phyloP scores from a whole-genome alignment of 1,140 invertebrate species.

The Neodiprion lecontei region DNA sequence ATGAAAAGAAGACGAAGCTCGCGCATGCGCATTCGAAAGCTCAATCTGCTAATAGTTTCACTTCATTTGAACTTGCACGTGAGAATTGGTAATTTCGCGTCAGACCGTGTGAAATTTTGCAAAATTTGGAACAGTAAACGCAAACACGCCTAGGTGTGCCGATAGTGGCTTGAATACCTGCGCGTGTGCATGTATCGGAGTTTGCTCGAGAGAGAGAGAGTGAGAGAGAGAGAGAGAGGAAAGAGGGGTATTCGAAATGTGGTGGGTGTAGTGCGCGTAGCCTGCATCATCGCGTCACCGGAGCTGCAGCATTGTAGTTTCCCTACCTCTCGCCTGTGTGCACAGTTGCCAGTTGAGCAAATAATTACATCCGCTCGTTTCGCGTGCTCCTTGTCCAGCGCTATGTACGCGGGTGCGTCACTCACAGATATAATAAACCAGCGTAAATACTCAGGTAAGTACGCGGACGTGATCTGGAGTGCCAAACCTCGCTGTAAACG shows the following conservation, averaged over 20 bases:
- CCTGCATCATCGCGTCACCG: background rate
- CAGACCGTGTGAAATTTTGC: too few species aligned
- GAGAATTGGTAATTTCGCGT: too few species aligned
- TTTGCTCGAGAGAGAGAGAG: background rate
- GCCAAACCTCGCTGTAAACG: too few species aligned
- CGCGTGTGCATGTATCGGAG: background rate
- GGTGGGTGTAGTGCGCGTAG: too few species aligned
- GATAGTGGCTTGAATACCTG: too few species aligned
- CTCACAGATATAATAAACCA: background rate
- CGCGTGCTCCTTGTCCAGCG: slow-evolving; percentile 30
- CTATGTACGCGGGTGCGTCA: slow-evolving; percentile 14
- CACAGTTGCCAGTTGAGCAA: slow-evolving; percentile 54
- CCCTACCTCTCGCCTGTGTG: slow-evolving; percentile 34
- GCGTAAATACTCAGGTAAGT: background rate
- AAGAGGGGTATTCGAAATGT: too few species aligned
- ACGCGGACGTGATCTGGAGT: background rate
- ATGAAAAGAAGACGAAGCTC: too few species aligned
- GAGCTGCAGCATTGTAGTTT: background rate
- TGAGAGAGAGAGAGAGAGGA: background rate
- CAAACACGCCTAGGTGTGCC: too few species aligned
- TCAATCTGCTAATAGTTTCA: too few species aligned
- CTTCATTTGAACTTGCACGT: too few species aligned
- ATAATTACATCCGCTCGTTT: slow-evolving; percentile 52
- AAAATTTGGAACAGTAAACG: too few species aligned
- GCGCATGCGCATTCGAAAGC: too few species aligned